phyloP scores from a whole-genome alignment of 1,140 invertebrate genomes.

The Hesperophylax magnus region DNA sequence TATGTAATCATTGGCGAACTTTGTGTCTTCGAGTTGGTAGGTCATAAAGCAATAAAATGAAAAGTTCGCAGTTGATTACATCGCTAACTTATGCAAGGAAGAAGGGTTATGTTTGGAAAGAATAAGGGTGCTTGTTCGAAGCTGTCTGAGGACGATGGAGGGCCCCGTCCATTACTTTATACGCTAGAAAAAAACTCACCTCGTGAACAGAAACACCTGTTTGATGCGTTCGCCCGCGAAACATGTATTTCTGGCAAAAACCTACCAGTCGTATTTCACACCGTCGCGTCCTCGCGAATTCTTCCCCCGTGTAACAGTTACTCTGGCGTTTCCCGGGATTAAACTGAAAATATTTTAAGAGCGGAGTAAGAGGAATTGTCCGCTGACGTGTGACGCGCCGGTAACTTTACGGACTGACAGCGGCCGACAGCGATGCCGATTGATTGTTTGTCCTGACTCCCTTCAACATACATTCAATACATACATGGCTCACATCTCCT shows the following conservation, averaged over 20 bases:
- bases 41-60: no score
- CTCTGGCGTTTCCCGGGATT: slow-evolving; percentile 37
- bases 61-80: no score
- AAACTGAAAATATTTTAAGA: slow-evolving; percentile 45
- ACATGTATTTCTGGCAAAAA: slow-evolving; percentile 45
- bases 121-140: background rate
- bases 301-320: slow-evolving; percentile 47
- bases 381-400: slow-evolving; percentile 37
- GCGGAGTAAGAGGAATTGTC: slow-evolving; percentile 49
- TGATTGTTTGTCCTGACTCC: slow-evolving; percentile 27
- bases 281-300: slow-evolving; percentile 34
- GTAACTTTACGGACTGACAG: slow-evolving; percentile 35
- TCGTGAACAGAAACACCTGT: slow-evolving; percentile 38
- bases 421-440: slow-evolving; percentile 35
- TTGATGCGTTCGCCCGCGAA: slow-evolving; percentile 30
- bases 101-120: no score
- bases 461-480: no score
- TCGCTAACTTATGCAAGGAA: no score
- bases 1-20: no score
- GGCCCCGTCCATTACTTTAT: background rate
- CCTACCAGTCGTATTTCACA: slow-evolving; percentile 47
- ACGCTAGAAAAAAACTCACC: background rate
- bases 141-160: background rate
- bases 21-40: no score
- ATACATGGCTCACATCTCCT: no score